These are phyloP conservation scores for Prionailurus bengalensis DNA, from an alignment of 2,113 vertebrate genomes.

Conservation along the genomic window DNA sequence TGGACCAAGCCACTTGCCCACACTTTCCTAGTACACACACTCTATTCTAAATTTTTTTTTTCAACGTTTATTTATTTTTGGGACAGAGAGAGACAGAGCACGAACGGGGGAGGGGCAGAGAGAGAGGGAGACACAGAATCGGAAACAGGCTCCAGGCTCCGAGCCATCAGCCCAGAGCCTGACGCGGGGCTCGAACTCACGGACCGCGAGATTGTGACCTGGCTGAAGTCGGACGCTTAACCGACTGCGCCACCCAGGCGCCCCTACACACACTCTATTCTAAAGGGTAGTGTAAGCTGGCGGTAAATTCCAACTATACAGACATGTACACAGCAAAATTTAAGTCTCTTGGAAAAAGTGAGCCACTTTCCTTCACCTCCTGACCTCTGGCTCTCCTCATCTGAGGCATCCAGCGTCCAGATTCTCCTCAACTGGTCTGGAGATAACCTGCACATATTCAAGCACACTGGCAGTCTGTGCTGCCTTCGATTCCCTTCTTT, in stretches of 20 bases:
- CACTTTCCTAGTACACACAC: fast-evolving
- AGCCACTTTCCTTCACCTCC: not conserved
- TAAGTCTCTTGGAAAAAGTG: not conserved
- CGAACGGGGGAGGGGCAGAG: too few relatives aligned
- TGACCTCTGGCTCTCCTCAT: not conserved
- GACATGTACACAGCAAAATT: not conserved
- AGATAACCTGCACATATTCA: not conserved
- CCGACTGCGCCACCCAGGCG: too few relatives aligned
- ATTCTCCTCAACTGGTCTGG: not conserved
- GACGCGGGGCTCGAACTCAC: too few relatives aligned
- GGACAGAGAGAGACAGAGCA: too few relatives aligned
- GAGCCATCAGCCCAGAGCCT: too few relatives aligned
- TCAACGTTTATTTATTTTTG: too few relatives aligned
- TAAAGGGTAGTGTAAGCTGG: not conserved
- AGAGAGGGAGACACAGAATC: too few relatives aligned
- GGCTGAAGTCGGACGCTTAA: too few relatives aligned
- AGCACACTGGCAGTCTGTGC: not conserved
- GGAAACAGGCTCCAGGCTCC: too few relatives aligned
- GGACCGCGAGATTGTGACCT: too few relatives aligned
- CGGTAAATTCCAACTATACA: not conserved
- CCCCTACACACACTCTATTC: not conserved
- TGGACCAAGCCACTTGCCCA: too few relatives aligned
- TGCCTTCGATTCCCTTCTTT: not conserved
- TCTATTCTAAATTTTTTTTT: not conserved
- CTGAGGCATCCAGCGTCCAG: not conserved